phyloP scores from a whole-genome alignment of 1,140 invertebrate species.

The Hirudo medicinalis region DNA sequence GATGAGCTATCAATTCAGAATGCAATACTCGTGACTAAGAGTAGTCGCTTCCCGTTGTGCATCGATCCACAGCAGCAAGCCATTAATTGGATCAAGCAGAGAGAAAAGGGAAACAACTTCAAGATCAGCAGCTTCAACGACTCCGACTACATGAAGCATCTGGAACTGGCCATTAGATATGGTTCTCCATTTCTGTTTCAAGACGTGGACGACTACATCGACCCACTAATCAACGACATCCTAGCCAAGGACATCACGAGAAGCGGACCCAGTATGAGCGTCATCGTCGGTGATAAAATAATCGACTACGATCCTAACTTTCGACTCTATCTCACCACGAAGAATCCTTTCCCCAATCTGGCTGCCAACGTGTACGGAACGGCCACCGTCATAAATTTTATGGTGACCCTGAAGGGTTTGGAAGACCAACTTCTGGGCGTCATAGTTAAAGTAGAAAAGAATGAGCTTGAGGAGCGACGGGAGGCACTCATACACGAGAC shows the following conservation, averaged over 20 bases:
- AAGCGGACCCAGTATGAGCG: slow-evolving; percentile 55
- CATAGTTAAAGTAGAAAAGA: slow-evolving; percentile 64
- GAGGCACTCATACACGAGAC: slow-evolving; percentile 68
- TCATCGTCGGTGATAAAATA: slow-evolving; percentile 42
- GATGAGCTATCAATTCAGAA: slow-evolving; percentile 81
- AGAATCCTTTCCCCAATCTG: slow-evolving; percentile 69
- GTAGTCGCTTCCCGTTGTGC: slow-evolving; percentile 67
- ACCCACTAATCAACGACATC: slow-evolving; percentile 74
- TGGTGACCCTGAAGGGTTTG: slow-evolving; percentile 64
- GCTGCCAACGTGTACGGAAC: slow-evolving; percentile 72
- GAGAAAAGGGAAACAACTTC: slow-evolving; percentile 63
- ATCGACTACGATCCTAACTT: slow-evolving; percentile 64
- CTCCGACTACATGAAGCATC: slow-evolving; percentile 63
- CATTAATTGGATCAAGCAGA: slow-evolving; percentile 71
- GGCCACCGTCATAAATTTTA: slow-evolving; percentile 76
- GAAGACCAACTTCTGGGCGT: slow-evolving; percentile 76
- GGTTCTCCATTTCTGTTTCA: slow-evolving; percentile 71
- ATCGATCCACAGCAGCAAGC: slow-evolving; percentile 81
- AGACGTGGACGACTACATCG: slow-evolving; percentile 77
- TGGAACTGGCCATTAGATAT: slow-evolving; percentile 75
- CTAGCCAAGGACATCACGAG: slow-evolving; percentile 72
- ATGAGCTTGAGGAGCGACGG: slow-evolving; percentile 41
- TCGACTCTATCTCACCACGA: slow-evolving; percentile 72
- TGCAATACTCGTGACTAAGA: slow-evolving; percentile 63
- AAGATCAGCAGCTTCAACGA: slow-evolving; percentile 71